Evolutionary conservation across 2,113 vertebrate species (phyloP).

Genomic region (Muscicapa adusta): DNA sequence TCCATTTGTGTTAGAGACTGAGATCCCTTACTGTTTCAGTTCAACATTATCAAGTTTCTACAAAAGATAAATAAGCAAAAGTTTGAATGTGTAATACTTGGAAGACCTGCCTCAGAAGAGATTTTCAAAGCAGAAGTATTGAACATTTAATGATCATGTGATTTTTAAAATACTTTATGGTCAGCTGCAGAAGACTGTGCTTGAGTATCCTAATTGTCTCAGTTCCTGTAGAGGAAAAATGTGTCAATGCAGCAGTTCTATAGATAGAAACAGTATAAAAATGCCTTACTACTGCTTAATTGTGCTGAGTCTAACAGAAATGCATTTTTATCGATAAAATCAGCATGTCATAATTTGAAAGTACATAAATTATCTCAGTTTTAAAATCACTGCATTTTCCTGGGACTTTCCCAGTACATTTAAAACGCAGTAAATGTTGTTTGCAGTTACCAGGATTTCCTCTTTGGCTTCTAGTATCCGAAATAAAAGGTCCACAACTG

Average conservation of each 20-base stretch:
- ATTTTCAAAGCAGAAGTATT: background rate
- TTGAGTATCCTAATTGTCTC: background rate
- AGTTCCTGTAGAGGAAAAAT: background rate
- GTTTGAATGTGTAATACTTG: background rate
- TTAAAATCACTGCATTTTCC: background rate
- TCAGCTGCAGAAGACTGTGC: background rate
- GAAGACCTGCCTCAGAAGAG: background rate
- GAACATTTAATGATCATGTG: background rate
- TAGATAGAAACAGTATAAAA: background rate
- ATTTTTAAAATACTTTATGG: background rate
- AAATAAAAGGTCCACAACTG: background rate
- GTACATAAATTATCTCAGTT: background rate
- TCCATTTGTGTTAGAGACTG: background rate
- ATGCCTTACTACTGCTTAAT: background rate
- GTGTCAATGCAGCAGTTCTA: background rate
- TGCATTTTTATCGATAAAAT: slow-evolving; percentile 7
- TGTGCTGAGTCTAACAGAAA: background rate
- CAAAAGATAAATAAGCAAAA: background rate
- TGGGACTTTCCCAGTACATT: background rate
- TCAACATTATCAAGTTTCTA: background rate
- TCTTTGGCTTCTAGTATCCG: slow-evolving; percentile 5
- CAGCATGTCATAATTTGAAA: background rate
- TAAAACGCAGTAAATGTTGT: slow-evolving; percentile 18
- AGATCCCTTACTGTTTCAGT: background rate
- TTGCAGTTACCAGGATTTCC: slow-evolving; percentile 57